Conservation (phyloP, 2,113 vertebrate species). For the Muntiacus muntjak region DNA sequence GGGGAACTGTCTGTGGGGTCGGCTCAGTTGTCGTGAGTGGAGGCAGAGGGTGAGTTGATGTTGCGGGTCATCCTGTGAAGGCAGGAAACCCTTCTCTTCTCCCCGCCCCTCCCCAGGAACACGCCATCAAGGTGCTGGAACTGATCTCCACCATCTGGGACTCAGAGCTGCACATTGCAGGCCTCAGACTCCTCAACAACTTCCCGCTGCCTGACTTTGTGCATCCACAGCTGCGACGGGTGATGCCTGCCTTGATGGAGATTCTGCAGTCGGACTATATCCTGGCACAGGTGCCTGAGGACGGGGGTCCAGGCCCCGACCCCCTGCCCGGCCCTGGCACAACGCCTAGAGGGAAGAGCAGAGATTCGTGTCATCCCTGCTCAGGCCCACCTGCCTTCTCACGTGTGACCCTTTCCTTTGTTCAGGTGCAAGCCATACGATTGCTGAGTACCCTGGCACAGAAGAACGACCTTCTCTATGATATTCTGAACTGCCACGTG, state of each 20-base stretch:
- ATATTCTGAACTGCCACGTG: conserved; percentile 66
- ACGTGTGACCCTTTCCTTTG: neutral
- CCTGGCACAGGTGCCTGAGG: conserved; percentile 57
- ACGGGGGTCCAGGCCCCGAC: neutral
- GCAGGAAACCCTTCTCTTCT: neutral
- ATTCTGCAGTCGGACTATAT: conserved; percentile 62
- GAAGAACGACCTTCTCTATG: conserved; percentile 63
- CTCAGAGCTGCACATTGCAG: conserved; percentile 45
- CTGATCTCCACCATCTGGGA: conserved; percentile 69
- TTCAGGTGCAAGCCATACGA: conserved; percentile 61
- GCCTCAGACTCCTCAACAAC: conserved; percentile 71
- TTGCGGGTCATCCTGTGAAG: neutral
- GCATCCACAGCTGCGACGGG: conserved; percentile 56
- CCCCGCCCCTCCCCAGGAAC: conserved; percentile 48
- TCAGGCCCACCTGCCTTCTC: neutral
- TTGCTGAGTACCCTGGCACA: conserved; percentile 55
- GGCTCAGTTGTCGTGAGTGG: neutral
- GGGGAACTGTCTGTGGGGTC: neutral
- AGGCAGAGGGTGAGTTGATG: neutral
- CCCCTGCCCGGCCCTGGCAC: neutral
- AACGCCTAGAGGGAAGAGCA: neutral
- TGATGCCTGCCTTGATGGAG: conserved; percentile 71
- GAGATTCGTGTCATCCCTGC: neutral
- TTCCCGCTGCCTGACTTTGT: conserved; percentile 56
- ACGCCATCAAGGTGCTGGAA: conserved; percentile 67